Conservation (phyloP, 2,888 invertebrate species). For the Eulithis prunata region DNA sequence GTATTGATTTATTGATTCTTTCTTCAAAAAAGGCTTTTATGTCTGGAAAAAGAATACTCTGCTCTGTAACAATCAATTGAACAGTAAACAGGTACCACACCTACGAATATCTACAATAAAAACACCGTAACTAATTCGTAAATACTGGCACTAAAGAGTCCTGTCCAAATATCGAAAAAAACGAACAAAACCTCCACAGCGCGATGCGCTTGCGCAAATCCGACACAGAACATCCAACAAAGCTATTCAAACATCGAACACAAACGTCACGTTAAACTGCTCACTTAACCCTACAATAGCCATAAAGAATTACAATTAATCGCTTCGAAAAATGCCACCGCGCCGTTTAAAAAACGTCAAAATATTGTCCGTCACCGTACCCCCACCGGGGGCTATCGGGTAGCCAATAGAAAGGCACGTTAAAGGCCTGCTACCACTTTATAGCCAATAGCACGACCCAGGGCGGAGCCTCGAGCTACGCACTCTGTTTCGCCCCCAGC, state of each 20-base stretch:
- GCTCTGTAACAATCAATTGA: constrained; percentile 28
- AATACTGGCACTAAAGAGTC: constrained; percentile 47
- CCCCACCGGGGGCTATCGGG: constrained; percentile 67
- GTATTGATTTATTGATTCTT: constrained; percentile 18
- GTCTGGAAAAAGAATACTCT: constrained; percentile 31
- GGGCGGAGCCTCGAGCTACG: constrained; percentile 81
- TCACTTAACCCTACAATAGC: constrained; percentile 82
- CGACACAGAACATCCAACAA: constrained; percentile 52
- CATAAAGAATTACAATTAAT: constrained; percentile 83
- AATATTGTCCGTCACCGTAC: constrained; percentile 72
- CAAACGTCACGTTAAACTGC: constrained; percentile 71
- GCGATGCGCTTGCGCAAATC: constrained; percentile 64
- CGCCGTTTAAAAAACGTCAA: constrained; percentile 77
- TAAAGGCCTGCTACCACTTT: constrained; percentile 67
- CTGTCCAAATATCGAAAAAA: constrained; percentile 58
- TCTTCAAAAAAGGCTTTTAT: constrained; percentile 8
- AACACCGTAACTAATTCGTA: constrained; percentile 54
- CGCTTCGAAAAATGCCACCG: constrained; percentile 80
- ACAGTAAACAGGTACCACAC: constrained; percentile 38
- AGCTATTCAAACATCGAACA: constrained; percentile 65
- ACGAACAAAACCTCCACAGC: constrained; percentile 47
- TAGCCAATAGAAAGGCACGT: constrained; percentile 74
- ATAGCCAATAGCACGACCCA: constrained; percentile 75
- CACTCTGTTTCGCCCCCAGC: constrained; percentile 82
- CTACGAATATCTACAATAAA: constrained; percentile 39